Conservation (phyloP, 2,888 invertebrate genomes). For the Melolontha melolontha region DNA sequence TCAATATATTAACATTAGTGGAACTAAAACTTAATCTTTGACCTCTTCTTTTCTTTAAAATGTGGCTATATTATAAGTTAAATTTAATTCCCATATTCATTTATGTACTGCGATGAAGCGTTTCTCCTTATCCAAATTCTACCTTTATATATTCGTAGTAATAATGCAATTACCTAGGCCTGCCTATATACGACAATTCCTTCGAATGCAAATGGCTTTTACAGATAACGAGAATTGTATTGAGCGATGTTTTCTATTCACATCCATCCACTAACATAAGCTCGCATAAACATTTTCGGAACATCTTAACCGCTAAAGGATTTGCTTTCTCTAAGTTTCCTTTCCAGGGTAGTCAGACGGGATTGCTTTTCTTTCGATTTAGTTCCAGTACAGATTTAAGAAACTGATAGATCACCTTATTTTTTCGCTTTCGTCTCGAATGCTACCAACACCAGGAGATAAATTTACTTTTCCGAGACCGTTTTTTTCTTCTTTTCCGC, state of each 20-base stretch:
- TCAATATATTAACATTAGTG: too few species aligned
- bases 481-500: constrained; percentile 8
- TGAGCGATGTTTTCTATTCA: constrained; percentile 36
- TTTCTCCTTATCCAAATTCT: too few species aligned
- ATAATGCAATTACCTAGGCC: background rate
- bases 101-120: too few species aligned
- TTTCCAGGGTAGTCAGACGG: constrained; percentile 25
- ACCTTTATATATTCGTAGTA: background rate
- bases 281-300: constrained; percentile 41
- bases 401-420: constrained; percentile 42
- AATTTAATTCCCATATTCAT: too few species aligned
- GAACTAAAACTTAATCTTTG: too few species aligned
- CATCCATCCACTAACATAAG: constrained; percentile 31
- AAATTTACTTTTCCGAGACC: constrained; percentile 30
- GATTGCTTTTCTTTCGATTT: constrained; percentile 43
- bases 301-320: constrained; percentile 40
- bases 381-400: constrained; percentile 37
- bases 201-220: constrained; percentile 31
- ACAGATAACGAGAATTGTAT: constrained; percentile 30
- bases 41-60: too few species aligned
- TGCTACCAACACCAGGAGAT: constrained; percentile 22
- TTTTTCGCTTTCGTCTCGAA: constrained; percentile 27
- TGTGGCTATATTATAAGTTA: too few species aligned
- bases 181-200: constrained; percentile 22
- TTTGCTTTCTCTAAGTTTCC: constrained; percentile 40